Conservation (phyloP, 1,140 invertebrate genomes). For the Drosophila arizonae region DNA sequence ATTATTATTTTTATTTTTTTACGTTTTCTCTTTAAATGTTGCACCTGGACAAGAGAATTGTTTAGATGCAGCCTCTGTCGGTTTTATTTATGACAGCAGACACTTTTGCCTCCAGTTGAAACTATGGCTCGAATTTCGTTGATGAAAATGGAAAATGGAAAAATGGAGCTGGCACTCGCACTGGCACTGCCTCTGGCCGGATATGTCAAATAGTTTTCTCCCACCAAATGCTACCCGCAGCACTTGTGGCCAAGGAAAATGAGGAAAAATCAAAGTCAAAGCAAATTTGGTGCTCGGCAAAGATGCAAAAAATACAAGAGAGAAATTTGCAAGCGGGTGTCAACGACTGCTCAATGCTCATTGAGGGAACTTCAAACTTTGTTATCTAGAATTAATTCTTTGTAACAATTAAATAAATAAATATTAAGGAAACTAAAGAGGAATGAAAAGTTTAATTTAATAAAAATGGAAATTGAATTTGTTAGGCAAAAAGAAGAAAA, state of each 20-base stretch:
- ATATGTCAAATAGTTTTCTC: conserved; percentile 32
- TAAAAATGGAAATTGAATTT: no score
- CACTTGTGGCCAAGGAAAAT: conserved; percentile 60
- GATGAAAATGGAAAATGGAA: conserved; percentile 28
- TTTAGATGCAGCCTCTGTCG: background rate
- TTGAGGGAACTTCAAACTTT: no score
- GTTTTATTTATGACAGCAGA: conserved; percentile 25
- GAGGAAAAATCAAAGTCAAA: conserved; percentile 3
- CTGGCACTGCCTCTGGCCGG: background rate
- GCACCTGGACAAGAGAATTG: conserved; percentile 21
- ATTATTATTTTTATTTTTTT: conserved; percentile 11
- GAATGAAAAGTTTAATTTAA: no score
- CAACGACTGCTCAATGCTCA: no score
- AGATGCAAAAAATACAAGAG: conserved; percentile 31
- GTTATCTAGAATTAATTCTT: no score
- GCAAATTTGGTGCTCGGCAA: conserved; percentile 14
- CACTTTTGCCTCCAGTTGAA: conserved; percentile 4
- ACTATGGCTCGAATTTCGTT: background rate
- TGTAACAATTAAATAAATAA: no score
- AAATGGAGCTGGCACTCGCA: background rate
- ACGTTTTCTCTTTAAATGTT: conserved; percentile 1
- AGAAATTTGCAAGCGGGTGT: conserved; percentile 10
- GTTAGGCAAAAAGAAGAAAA: no score
- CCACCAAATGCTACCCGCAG: conserved; percentile 6
- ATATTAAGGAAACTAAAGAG: no score